These are phyloP conservation scores for Plotosus lineatus DNA, from an alignment of 2,113 vertebrate genomes.

Conservation along the genomic window DNA sequence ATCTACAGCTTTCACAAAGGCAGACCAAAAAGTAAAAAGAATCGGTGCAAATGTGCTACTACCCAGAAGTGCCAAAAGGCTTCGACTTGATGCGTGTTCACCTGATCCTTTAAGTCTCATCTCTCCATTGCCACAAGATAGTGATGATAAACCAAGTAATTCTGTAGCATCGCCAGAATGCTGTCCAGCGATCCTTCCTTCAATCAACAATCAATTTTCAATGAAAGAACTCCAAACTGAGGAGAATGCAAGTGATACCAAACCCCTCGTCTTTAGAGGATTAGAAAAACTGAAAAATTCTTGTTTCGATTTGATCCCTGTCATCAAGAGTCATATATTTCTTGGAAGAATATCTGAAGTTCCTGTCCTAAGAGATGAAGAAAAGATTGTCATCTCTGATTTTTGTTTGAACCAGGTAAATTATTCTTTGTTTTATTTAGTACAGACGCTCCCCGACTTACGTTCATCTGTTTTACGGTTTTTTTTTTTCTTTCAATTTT, in stretches of 20 bases:
- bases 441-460: not conserved
- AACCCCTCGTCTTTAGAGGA: slow-evolving; percentile 57
- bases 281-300: slow-evolving; percentile 77
- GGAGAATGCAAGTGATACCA: slow-evolving; percentile 31
- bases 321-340: slow-evolving; percentile 81
- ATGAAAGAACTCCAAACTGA: not conserved
- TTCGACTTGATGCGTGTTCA: slow-evolving; percentile 74
- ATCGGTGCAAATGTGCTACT: slow-evolving; percentile 34
- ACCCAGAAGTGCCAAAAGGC: slow-evolving; percentile 79
- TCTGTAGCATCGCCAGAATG: not conserved
- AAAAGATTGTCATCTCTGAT: slow-evolving; percentile 84
- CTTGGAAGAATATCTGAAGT: slow-evolving; percentile 80
- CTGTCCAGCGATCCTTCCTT: not conserved
- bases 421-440: not conserved
- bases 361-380: slow-evolving; percentile 86
- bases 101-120: slow-evolving; percentile 44
- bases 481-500: too few species aligned
- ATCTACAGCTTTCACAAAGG: slow-evolving; percentile 90
- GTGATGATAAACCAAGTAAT: not conserved
- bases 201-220: not conserved
- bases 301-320: slow-evolving; percentile 87
- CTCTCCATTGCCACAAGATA: slow-evolving; percentile 21
- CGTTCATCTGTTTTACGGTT: too few species aligned
- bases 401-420: slow-evolving; percentile 80
- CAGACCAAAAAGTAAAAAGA: slow-evolving; percentile 72